phyloP scores from a whole-genome alignment of 1,140 invertebrate species.

The Akabosia matsudoensis region DNA sequence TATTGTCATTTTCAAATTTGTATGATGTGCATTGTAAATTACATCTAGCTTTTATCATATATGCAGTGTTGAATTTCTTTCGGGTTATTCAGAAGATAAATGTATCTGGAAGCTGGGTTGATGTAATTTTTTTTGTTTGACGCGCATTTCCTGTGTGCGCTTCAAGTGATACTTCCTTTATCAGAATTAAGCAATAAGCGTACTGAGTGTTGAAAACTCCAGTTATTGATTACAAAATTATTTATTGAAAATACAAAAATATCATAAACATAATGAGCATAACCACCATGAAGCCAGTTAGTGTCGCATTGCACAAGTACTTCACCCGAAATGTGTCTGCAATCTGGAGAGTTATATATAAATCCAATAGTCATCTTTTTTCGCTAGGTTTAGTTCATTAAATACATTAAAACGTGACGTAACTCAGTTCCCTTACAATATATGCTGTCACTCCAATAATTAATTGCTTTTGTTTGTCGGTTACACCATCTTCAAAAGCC shows the following conservation, averaged over 20 bases:
- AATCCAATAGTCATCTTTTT: too few species aligned
- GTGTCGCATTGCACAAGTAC: neutral
- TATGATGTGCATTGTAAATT: too few species aligned
- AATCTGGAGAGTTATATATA: neutral
- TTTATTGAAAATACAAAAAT: slow-evolving; percentile 5
- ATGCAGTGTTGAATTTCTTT: too few species aligned
- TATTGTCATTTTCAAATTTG: too few species aligned
- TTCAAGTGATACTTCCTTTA: too few species aligned
- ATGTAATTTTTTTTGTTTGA: too few species aligned
- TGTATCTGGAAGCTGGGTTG: too few species aligned
- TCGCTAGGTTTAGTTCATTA: neutral
- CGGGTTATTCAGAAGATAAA: too few species aligned
- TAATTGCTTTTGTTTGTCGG: neutral
- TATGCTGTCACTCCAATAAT: neutral
- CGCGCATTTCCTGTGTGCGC: too few species aligned
- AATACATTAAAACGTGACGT: neutral
- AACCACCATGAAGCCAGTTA: neutral
- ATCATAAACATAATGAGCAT: neutral
- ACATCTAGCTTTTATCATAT: too few species aligned
- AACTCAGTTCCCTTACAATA: slow-evolving; percentile 2
- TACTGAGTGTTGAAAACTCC: too few species aligned
- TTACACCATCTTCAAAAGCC: neutral
- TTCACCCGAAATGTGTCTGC: slow-evolving; percentile 11
- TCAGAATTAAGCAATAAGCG: too few species aligned
- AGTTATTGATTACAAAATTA: neutral